Evolutionary conservation across 2,888 invertebrate species (phyloP).

Genomic region (Melieria crassipennis): DNA sequence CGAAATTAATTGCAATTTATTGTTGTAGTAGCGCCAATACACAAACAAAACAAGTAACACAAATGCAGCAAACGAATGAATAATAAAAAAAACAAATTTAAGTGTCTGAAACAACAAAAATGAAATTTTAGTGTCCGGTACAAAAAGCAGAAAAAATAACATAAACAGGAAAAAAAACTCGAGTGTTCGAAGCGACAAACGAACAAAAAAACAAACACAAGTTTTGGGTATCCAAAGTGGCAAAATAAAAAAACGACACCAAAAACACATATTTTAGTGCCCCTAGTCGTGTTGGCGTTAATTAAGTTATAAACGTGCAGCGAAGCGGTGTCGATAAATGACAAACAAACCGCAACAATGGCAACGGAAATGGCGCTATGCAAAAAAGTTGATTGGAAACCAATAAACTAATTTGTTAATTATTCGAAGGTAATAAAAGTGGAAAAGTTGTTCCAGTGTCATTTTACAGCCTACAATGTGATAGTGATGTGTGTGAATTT

Average conservation of each 20-base stretch:
- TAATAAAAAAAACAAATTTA: neutral
- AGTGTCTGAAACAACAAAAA: conserved; percentile 8
- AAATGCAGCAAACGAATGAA: neutral
- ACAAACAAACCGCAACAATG: neutral
- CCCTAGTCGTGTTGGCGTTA: conserved; percentile 23
- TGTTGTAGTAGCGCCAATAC: conserved; percentile 50
- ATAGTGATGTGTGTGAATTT: no score
- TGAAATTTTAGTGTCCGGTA: neutral
- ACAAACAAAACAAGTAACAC: conserved; percentile 1
- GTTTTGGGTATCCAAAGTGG: neutral
- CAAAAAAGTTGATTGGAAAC: no score
- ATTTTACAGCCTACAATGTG: no score
- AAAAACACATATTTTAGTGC: conserved; percentile 3
- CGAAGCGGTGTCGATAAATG: conserved; percentile 9
- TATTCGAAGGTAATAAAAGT: neutral
- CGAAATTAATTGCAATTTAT: conserved; percentile 60
- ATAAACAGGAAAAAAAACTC: no score
- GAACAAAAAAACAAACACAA: neutral
- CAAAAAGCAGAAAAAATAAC: neutral
- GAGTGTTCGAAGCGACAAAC: neutral
- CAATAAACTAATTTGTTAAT: conserved; percentile 32
- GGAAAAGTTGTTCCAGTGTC: no score
- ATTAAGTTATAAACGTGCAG: conserved; percentile 41
- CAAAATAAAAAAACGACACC: conserved; percentile 1
- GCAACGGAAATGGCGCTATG: no score